Evolutionary conservation across 2,797 vertebrate species (phyloP).

Genomic region (Characodon lateralis): DNA sequence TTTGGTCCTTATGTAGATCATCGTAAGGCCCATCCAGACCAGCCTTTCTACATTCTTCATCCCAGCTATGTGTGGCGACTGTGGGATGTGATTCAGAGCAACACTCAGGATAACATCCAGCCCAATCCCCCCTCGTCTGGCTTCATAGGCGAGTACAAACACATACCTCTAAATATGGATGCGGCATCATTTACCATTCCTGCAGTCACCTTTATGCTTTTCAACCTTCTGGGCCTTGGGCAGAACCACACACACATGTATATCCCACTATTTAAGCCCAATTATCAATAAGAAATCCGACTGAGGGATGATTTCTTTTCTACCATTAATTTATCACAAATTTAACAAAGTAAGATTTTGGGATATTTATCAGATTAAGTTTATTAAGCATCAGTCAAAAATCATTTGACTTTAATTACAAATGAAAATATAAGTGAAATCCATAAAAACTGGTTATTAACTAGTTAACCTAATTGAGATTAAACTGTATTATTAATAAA

Average conservation of each 20-base stretch:
- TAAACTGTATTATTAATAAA: no score
- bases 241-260: no score
- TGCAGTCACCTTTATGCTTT: not conserved
- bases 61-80: conserved; percentile 96
- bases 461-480: no score
- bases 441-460: no score
- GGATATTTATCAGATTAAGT: not conserved
- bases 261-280: not conserved
- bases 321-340: not conserved
- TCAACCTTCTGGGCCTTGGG: not conserved
- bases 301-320: not conserved
- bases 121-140: conserved; percentile 98
- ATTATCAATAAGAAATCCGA: not conserved
- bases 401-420: not conserved
- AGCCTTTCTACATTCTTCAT: conserved; percentile 97
- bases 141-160: conserved; percentile 89
- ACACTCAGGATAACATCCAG: conserved; percentile 95
- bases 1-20: conserved; percentile 92
- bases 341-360: not conserved
- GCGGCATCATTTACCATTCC: not conserved
- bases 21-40: conserved; percentile 86
- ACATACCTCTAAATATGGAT: not conserved
- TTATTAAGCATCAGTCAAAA: not conserved
- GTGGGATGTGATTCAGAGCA: conserved; percentile 97
- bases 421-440: no score